Evolutionary conservation across 2,113 vertebrate species (phyloP).

Genomic region (Muntiacus muntjak): DNA sequence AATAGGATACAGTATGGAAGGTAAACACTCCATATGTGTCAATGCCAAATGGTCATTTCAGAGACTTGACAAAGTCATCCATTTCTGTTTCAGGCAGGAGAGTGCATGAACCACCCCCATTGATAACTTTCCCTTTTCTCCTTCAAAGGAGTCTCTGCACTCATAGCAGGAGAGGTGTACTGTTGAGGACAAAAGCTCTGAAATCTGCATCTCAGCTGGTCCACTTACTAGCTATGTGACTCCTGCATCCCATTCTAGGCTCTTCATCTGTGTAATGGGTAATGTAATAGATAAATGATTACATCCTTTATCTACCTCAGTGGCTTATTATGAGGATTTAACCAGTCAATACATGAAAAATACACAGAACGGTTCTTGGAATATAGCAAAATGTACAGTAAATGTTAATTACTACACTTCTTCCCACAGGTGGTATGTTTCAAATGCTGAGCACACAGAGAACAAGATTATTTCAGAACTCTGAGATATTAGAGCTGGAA

Average conservation of each 20-base stretch:
- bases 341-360: background rate
- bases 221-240: background rate
- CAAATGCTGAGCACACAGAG: background rate
- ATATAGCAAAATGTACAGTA: background rate
- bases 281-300: background rate
- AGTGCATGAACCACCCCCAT: background rate
- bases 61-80: conserved; percentile 4
- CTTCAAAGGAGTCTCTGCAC: background rate
- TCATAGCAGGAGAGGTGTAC: background rate
- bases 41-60: background rate
- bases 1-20: background rate
- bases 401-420: background rate
- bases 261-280: background rate
- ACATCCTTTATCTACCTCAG: background rate
- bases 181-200: background rate
- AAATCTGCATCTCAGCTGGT: background rate
- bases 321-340: background rate
- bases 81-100: background rate
- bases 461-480: conserved; percentile 15
- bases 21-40: background rate
- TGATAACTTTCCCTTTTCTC: background rate
- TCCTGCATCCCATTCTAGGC: background rate
- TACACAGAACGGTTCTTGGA: background rate
- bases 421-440: background rate
- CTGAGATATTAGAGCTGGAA: background rate